Percentiles rank a stretch among this genome's conserved stretches.
phyloP scores from a whole-genome alignment of 2,113 vertebrate genomes.

The Triplophysa rosa region DNA sequence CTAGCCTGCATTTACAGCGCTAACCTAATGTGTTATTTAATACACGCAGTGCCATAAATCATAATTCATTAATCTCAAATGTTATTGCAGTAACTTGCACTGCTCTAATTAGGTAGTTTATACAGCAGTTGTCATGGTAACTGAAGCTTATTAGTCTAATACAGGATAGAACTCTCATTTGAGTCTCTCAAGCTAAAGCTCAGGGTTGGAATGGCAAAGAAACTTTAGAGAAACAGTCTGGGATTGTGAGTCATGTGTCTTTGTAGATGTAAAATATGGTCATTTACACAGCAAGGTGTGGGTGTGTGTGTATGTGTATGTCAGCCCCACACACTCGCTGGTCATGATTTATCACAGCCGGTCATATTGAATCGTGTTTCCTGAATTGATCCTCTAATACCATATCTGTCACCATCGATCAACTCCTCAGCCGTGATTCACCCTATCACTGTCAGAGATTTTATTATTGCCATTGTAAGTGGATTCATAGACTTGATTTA shows the following conservation, averaged over 20 bases:
- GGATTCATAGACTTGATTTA: too few species aligned
- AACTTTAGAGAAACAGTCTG: neutral
- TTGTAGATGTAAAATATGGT: conserved; percentile 6
- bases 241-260: conserved; percentile 14
- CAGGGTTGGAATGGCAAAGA: neutral
- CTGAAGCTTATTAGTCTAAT: neutral
- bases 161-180: neutral
- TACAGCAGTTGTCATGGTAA: neutral
- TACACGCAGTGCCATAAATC: neutral
- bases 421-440: neutral
- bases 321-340: conserved; percentile 20
- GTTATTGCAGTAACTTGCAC: too few species aligned
- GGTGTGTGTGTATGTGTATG: neutral
- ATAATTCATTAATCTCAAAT: neutral
- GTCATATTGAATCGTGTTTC: neutral
- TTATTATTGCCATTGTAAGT: neutral
- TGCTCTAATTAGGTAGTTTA: too few species aligned
- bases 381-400: conserved; percentile 25
- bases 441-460: conserved; percentile 21
- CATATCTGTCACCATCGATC: conserved; percentile 1
- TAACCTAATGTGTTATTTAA: too few species aligned
- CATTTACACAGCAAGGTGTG: neutral
- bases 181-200: neutral
- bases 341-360: conserved; percentile 40
- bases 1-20: too few species aligned